phyloP scores from a whole-genome alignment of 2,888 invertebrate species.

The Unio delphinus region DNA sequence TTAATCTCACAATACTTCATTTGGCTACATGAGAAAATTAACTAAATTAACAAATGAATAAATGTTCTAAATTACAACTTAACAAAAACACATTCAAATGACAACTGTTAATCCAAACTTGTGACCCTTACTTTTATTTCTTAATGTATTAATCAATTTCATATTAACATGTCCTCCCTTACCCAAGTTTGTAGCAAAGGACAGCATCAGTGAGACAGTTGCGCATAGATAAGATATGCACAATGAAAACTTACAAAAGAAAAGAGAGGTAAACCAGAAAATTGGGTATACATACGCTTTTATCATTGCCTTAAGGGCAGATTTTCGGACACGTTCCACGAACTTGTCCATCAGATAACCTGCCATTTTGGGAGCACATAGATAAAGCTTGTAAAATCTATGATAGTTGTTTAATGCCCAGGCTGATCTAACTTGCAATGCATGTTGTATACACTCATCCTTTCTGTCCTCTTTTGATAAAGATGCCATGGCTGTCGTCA shows the following conservation, averaged over 20 bases:
- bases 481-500: constrained; percentile 90
- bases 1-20: neutral
- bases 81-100: too few relatives aligned
- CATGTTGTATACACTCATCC: constrained; percentile 87
- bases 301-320: constrained; percentile 90
- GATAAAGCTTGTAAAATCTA: constrained; percentile 92
- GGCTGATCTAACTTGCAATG: constrained; percentile 89
- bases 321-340: constrained; percentile 92
- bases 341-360: constrained; percentile 99
- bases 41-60: too few relatives aligned
- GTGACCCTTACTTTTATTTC: too few relatives aligned
- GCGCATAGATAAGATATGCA: neutral
- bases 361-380: constrained; percentile 92
- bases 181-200: neutral
- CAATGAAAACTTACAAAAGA: too few relatives aligned
- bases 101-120: too few relatives aligned
- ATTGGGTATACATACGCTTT: constrained; percentile 89
- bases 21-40: neutral
- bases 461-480: constrained; percentile 84
- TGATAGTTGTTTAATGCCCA: constrained; percentile 95
- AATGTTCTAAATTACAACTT: too few relatives aligned
- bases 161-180: too few relatives aligned
- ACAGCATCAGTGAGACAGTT: neutral
- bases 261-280: constrained; percentile 6
- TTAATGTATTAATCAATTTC: too few relatives aligned